These are phyloP conservation scores for Rotaria magnacalcarata DNA, from an alignment of 2,888 invertebrate species.

Conservation along the genomic window DNA sequence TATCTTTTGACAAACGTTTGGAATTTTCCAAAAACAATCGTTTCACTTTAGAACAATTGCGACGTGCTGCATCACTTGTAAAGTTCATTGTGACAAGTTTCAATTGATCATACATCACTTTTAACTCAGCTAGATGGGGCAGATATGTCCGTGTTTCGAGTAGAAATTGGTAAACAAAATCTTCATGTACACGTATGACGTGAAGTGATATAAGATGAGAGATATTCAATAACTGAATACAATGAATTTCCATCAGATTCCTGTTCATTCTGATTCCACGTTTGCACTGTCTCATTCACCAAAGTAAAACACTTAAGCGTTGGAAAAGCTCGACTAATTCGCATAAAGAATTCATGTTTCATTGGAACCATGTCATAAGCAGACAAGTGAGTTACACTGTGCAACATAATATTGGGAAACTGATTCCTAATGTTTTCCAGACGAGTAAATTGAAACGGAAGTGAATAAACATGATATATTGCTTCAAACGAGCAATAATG, in stretches of 20 bases:
- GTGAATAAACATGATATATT: background rate
- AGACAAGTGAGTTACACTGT: background rate
- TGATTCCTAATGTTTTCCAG: background rate
- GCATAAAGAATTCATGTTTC: background rate
- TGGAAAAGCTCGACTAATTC: background rate
- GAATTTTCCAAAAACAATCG: no score
- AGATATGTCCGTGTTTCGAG: no score
- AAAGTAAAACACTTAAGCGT: background rate
- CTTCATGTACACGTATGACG: no score
- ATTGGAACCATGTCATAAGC: background rate
- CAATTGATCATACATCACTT: no score
- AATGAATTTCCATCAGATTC: background rate
- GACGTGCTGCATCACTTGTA: no score
- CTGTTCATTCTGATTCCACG: background rate
- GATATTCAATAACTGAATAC: no score
- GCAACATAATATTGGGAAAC: background rate
- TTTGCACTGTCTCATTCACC: background rate
- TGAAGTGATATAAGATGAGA: no score
- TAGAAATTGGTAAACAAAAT: no score
- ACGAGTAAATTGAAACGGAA: background rate
- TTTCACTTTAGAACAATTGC: no score
- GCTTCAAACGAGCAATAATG: background rate
- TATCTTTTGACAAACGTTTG: no score
- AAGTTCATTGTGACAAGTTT: no score
- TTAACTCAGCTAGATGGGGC: no score